Evolutionary conservation across 2,113 vertebrate genomes (phyloP), one percentile per base, ranked within the genome.

Genomic region (Calcarius ornatus): DNA sequence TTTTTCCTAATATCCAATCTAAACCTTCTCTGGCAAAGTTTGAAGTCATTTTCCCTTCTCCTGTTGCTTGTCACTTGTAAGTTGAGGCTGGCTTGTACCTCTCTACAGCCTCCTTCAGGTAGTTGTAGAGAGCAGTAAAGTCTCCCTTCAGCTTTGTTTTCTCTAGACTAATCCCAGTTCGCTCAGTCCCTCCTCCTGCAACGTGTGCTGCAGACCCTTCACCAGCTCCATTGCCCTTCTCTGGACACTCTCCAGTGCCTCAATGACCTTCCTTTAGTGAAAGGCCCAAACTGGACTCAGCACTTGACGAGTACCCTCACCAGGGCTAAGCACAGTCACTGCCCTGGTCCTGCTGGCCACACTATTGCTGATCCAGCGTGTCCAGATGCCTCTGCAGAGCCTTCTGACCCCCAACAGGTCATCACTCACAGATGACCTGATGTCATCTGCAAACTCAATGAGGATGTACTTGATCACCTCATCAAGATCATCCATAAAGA

Each of bases 141-240:
- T 42, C 11, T 65, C 20, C 24, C 51, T 66, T 37, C 37, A 42
- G 35, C 35, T 66, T 59, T 40, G 22, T 51, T 60, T 50, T 33
- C 31, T 60, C 27, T 45, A 53, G 25, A 21, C 37, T 14, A 25
- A 35, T 4, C 20, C 23, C 48, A 40, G 40, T 13, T 70, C 24
- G 24, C 19, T 38, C 48, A 61, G 47, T 12, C 21, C 16, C 12
- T 70, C 15, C 24, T 45, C 23, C 20, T 16, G 28, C 11, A 30
- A 24, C 6, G n/a, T 78, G 54, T 38, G n/a, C 30, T 61, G 2
- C n/a, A 54, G 15, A 47, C 16, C n/a, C 12, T 54, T 40, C 20
- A 11, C 20, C 15, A 70, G 38, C n/a, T 87, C 24, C 0, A 0
- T 1, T 38, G 22, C 12, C 15, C 15, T 69, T 54, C 48, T 47